Evolutionary conservation across 2,888 invertebrate genomes (phyloP).

Genomic region (Chrysomela aeneicollis): DNA sequence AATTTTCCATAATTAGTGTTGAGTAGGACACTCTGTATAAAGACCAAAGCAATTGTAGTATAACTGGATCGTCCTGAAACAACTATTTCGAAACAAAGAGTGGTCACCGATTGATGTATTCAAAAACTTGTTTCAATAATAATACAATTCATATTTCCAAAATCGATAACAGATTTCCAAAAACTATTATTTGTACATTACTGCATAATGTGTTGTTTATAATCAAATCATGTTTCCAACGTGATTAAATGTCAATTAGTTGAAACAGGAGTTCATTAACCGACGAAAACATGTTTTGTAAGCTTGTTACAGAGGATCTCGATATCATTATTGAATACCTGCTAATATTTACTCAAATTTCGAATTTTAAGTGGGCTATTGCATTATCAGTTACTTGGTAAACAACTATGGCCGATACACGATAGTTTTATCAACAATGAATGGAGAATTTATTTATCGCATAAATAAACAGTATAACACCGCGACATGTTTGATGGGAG

Average conservation of each 20-base stretch:
- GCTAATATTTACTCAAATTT: slow-evolving; percentile 15
- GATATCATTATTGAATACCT: slow-evolving; percentile 5
- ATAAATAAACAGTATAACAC: background rate
- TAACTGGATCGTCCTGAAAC: too few species aligned
- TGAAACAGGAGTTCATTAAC: slow-evolving; percentile 15
- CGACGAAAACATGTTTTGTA: slow-evolving; percentile 8
- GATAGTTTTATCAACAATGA: slow-evolving; percentile 8
- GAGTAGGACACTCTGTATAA: too few species aligned
- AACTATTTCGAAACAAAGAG: background rate
- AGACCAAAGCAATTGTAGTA: too few species aligned
- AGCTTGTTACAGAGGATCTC: slow-evolving; percentile 3
- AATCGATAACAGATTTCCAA: background rate
- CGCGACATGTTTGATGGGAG: too few species aligned
- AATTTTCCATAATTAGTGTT: too few species aligned
- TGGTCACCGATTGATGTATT: background rate
- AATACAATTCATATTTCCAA: background rate
- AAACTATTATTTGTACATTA: slow-evolving; percentile 1
- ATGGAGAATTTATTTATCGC: slow-evolving; percentile 6
- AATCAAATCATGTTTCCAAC: slow-evolving; percentile 2
- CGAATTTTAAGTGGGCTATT: slow-evolving; percentile 4
- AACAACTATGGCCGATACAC: slow-evolving; percentile 4
- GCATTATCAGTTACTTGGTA: slow-evolving; percentile 15
- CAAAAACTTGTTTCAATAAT: background rate
- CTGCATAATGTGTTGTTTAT: background rate
- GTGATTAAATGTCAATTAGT: slow-evolving; percentile 11